Evolutionary conservation across 1,140 invertebrate species (phyloP).

Genomic region (Sarcophaga peregrina): DNA sequence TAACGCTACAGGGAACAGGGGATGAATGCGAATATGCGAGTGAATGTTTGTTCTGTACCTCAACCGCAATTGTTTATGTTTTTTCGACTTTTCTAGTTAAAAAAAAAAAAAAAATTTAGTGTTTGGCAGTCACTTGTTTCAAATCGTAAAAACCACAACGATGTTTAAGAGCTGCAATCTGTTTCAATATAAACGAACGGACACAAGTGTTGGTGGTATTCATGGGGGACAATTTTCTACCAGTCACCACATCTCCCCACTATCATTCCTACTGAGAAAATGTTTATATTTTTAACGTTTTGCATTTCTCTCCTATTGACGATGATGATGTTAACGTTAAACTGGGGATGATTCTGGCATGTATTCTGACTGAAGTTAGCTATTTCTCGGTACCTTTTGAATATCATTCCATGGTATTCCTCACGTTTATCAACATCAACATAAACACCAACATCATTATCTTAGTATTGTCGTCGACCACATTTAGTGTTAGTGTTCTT

Average conservation of each 20-base stretch:
- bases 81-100: too few species aligned
- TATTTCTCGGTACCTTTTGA: too few species aligned
- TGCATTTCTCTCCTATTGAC: neutral
- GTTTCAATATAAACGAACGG: slow-evolving; percentile 63
- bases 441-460: neutral
- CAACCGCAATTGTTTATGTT: slow-evolving; percentile 5
- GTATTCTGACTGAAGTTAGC: neutral
- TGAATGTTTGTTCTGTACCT: neutral
- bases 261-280: neutral
- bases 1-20: slow-evolving; percentile 20
- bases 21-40: neutral
- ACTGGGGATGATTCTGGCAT: neutral
- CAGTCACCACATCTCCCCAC: slow-evolving; percentile 32
- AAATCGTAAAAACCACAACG: slow-evolving; percentile 66
- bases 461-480: neutral
- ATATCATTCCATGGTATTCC: too few species aligned
- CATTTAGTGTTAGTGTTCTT: neutral
- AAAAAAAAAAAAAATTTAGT: neutral
- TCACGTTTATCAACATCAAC: neutral
- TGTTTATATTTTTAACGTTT: neutral
- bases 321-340: neutral
- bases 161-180: slow-evolving; percentile 61
- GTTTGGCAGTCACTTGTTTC: slow-evolving; percentile 60
- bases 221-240: slow-evolving; percentile 24
- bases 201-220: slow-evolving; percentile 43